Evolutionary conservation across 2,888 invertebrate genomes (phyloP), one percentile per base, ranked within the genome.

Genomic region (Coelogynopora nodosa): DNA sequence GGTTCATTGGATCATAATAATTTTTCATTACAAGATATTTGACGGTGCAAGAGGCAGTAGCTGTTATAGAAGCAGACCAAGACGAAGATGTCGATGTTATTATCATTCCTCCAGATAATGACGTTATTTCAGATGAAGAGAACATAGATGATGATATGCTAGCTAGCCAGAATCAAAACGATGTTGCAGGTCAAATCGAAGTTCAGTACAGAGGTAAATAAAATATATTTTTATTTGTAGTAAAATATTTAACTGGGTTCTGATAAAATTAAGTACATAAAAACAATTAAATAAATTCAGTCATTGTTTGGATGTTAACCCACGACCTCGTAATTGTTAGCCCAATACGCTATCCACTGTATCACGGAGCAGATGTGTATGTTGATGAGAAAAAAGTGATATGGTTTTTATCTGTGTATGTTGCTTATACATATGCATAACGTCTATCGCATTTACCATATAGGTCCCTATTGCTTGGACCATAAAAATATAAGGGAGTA

Each of bases 41-140:
- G 80, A 80, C 80, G 2, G 2, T 80, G 23, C 10, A 80, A 26
- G 26, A 80, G 28, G 80, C 80, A 26, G 80, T 80, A 10, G 80
- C 80, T 80, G 80, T 5, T 26, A 80, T 80, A 26, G 80, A 80
- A 80, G 80, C 80, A 10, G 23, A 23, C 80, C 23, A 80, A 67
- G 80, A 80, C 29, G 28, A 80, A 23, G 80, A 80, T 80, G 80
- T 80, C 23, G 80, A 80, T 27, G 26, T 80, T 26, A 80, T 80
- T 27, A 80, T 80, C 29, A 80, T 80, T 80, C 80, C 80, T 26
- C 80, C 80, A 80, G 80, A 80, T 49, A 49, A 49, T 49, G 49
- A 49, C 49, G 49, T 49, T 49, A 49, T 49, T 49, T 49, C 49
- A 49, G 49, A 49, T 10, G 49, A 49, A 49, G 49, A 49, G 49